Percentiles rank a stretch among this genome's conserved stretches.
These are phyloP conservation scores for Stegastes partitus DNA, from an alignment of 2,113 vertebrate genomes.

Conservation along the genomic window DNA sequence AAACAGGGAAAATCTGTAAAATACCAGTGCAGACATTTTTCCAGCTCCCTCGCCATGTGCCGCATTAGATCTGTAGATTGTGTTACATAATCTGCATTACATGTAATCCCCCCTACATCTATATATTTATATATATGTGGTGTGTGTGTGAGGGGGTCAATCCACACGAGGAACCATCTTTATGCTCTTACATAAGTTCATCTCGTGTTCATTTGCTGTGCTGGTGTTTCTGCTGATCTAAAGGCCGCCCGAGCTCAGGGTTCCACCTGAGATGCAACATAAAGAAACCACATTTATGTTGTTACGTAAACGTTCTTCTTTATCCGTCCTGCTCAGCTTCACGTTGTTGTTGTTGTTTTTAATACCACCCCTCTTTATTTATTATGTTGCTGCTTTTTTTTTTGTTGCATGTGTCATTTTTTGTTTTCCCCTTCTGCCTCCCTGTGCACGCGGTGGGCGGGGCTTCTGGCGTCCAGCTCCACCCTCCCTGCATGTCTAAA, in stretches of 20 bases:
- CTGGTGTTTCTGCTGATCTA: not conserved
- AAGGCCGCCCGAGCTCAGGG: not conserved
- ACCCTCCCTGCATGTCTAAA: conserved; percentile 92
- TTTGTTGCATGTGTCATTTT: conserved; percentile 61
- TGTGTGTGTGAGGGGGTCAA: conserved; percentile 12
- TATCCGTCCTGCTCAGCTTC: conserved; percentile 1
- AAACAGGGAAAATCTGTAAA: no score
- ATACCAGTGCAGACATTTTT: conserved; percentile 7
- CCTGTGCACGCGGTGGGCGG: conserved; percentile 44
- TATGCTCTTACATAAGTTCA: conserved; percentile 40
- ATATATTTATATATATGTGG: conserved; percentile 21
- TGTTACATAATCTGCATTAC: conserved; percentile 66
- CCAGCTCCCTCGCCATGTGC: conserved; percentile 24
- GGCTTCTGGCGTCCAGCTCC: conserved; percentile 84
- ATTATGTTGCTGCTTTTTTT: conserved; percentile 20
- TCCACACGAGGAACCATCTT: conserved; percentile 25
- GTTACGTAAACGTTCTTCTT: not conserved
- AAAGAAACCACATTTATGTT: not conserved
- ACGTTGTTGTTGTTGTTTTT: not conserved
- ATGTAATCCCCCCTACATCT: conserved; percentile 56
- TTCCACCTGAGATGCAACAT: no score
- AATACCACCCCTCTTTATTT: not conserved
- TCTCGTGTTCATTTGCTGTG: conserved; percentile 16
- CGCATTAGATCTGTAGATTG: conserved; percentile 57
- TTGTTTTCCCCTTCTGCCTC: conserved; percentile 54